Evolutionary conservation across 2,113 vertebrate genomes (phyloP).

Genomic region (Solenodon paradoxus): DNA sequence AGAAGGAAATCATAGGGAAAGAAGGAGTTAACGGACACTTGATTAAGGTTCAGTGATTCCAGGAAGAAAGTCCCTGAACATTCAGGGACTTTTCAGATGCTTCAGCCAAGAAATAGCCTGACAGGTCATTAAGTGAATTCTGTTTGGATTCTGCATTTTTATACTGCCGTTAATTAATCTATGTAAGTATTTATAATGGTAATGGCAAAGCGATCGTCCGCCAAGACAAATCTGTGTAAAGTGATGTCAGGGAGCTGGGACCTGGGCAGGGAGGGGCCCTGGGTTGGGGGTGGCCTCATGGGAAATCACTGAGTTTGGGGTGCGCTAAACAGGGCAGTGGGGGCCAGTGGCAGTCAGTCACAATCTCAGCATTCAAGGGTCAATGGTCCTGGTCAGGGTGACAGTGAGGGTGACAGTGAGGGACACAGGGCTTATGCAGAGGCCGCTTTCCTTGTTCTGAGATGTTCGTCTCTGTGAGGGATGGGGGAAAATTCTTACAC

Average conservation of each 20-base stretch:
- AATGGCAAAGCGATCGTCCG: constrained; percentile 59
- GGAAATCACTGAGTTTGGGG: background rate
- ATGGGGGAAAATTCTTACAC: constrained; percentile 41
- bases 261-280: constrained; percentile 43
- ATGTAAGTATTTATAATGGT: constrained; percentile 71
- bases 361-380: background rate
- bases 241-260: constrained; percentile 61
- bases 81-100: constrained; percentile 66
- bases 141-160: constrained; percentile 63
- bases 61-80: constrained; percentile 55
- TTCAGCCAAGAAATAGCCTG: constrained; percentile 58
- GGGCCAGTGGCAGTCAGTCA: accelerated
- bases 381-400: accelerated
- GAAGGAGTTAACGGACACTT: constrained; percentile 65
- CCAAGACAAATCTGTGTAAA: constrained; percentile 73
- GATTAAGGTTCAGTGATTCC: constrained; percentile 61
- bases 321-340: background rate
- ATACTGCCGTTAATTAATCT: constrained; percentile 75
- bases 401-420: background rate
- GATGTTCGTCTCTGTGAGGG: constrained; percentile 39
- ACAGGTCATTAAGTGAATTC: constrained; percentile 72
- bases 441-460: constrained; percentile 26
- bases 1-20: constrained; percentile 60
- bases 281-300: background rate
- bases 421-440: background rate